Evolutionary conservation across 2,888 invertebrate species (phyloP), one percentile per base, ranked within the genome.

Genomic region (Caenorhabditis imperialis): DNA sequence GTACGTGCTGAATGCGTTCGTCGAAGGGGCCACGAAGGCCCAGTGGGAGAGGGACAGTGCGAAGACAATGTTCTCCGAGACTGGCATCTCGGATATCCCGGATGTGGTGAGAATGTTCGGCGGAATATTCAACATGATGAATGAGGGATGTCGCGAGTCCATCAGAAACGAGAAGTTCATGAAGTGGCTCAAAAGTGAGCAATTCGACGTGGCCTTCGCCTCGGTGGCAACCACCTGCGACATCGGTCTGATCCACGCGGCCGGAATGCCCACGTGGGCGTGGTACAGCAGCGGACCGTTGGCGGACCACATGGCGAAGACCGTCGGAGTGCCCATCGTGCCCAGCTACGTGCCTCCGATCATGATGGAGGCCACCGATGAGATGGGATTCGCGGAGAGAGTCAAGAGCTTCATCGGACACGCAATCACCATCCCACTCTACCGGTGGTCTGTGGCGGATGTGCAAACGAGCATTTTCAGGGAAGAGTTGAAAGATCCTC

Each of bases 121-220:
- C 4, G 22, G 40, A 6, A 25, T 65, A 2, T 18, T 25, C 16
- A 16, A 8, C 2, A 7, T 47, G 4, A 6, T 47, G 1, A 18
- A 38, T 12, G 40, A 38, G 10, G 48, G 70, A 44, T 57, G 63
- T 27, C n/a, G n/a, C n/a, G n/a, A n/a, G n/a, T n/a, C n/a, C n/a
- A n/a, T n/a, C n/a, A n/a, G n/a, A 1, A 69, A 79, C 53, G 71
- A 76, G 50, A 55, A 61, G 10, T 65, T 82, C 50, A 18, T 82
- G 38, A n/a, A 20, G 3, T 61, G 70, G 58, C 54, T 83, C 22
- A 61, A 61, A 18, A 51, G 45, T 2, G 74, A 65, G 33, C 77
- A 82, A 42, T 84, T 81, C 57, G 84, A 84, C 51, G n/a, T 84
- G 7, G 82, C 79, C 22, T 79, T 81, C 54, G 53, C 81, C 4